These are phyloP conservation scores for Mormyrops attenuatus DNA, from an alignment of 2,797 vertebrate species.

Conservation along the genomic window DNA sequence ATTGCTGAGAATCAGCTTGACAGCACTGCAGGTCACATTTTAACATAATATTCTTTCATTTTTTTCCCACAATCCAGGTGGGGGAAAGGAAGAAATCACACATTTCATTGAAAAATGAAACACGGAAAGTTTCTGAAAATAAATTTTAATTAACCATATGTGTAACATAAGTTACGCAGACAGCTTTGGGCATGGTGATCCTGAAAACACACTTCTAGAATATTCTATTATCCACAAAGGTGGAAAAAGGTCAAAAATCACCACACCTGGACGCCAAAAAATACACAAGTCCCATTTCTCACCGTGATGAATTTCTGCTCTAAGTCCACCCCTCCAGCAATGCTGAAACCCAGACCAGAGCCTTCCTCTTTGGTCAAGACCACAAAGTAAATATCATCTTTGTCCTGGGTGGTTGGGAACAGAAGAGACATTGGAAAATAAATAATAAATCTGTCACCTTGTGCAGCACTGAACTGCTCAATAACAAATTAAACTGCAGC, in stretches of 20 bases:
- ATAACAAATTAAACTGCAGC: not conserved
- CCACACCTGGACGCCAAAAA: not conserved
- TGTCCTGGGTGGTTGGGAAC: conserved; percentile 56
- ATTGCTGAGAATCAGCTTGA: not conserved
- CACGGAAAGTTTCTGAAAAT: not conserved
- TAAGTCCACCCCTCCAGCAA: conserved; percentile 80
- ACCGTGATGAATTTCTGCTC: conserved; percentile 79
- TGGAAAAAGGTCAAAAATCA: not conserved
- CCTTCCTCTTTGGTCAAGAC: conserved; percentile 82
- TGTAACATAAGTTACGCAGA: not conserved
- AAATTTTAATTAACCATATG: not conserved
- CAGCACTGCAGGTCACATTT: not conserved
- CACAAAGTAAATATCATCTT: conserved; percentile 70
- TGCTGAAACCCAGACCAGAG: conserved; percentile 84
- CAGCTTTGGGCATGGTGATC: not conserved
- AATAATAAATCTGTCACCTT: not conserved
- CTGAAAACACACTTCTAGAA: not conserved
- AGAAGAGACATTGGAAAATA: conserved; percentile 12
- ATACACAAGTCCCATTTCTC: conserved; percentile 44
- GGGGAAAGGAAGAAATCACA: not conserved
- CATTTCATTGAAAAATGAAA: not conserved
- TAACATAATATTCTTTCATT: not conserved
- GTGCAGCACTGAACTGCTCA: not conserved
- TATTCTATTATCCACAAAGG: not conserved
- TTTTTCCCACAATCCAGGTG: not conserved